phyloP scores from a whole-genome alignment of 2,888 invertebrate species.

The Merodon equestris region DNA sequence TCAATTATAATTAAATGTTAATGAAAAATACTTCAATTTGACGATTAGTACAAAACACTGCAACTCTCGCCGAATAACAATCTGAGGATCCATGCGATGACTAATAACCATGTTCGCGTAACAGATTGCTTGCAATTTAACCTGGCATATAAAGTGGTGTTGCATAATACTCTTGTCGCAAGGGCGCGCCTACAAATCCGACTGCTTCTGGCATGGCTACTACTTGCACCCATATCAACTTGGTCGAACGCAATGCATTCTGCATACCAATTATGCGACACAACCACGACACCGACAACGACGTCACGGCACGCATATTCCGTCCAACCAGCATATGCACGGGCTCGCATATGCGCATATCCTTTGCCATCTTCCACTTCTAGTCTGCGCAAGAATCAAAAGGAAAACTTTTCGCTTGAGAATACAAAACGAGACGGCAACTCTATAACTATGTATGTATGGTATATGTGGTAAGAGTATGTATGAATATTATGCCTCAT shows the following conservation, averaged over 20 bases:
- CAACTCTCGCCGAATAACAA: slow-evolving; percentile 56
- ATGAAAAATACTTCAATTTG: slow-evolving; percentile 49
- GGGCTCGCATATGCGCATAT: slow-evolving; percentile 52
- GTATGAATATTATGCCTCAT: slow-evolving; percentile 3
- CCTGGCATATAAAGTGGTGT: slow-evolving; percentile 52
- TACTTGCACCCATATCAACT: slow-evolving; percentile 34
- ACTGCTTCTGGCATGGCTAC: slow-evolving; percentile 61
- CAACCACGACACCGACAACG: slow-evolving; percentile 47
- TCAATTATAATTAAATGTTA: slow-evolving; percentile 51
- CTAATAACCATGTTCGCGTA: slow-evolving; percentile 57
- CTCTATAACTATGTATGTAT: slow-evolving; percentile 52
- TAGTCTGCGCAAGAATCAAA: slow-evolving; percentile 47
- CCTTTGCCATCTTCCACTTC: slow-evolving; percentile 54
- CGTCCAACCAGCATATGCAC: slow-evolving; percentile 11
- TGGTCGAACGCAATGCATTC: slow-evolving; percentile 59
- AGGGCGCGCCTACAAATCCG: slow-evolving; percentile 52
- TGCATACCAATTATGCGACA: slow-evolving; percentile 68
- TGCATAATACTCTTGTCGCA: slow-evolving; percentile 55
- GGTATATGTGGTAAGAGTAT: no score
- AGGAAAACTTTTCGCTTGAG: slow-evolving; percentile 27
- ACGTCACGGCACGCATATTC: slow-evolving; percentile 61
- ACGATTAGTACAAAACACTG: slow-evolving; percentile 52
- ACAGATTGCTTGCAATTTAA: slow-evolving; percentile 53
- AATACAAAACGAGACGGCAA: slow-evolving; percentile 55
- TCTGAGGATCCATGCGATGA: slow-evolving; percentile 45